phyloP scores from a whole-genome alignment of 2,797 vertebrate species.

The Notolabrus celidotus region DNA sequence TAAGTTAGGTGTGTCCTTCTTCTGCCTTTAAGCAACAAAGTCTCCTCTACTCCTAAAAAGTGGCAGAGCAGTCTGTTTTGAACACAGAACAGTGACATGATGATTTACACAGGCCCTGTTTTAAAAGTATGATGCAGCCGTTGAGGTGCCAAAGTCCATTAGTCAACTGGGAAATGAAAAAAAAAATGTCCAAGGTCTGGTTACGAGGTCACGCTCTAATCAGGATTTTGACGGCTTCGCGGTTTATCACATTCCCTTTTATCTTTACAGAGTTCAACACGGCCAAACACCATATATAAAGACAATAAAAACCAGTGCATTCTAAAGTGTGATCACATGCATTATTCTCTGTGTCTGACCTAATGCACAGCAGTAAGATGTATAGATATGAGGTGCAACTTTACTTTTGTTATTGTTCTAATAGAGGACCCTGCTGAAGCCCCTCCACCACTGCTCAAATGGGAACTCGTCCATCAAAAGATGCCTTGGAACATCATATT shows the following conservation, averaged over 20 bases:
- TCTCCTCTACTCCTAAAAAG: slow-evolving; percentile 44
- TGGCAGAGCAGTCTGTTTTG: slow-evolving; percentile 66
- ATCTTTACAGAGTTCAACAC: slow-evolving; percentile 11
- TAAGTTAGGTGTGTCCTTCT: slow-evolving; percentile 61
- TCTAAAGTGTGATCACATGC: neutral
- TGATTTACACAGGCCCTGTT: slow-evolving; percentile 60
- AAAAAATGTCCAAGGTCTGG: slow-evolving; percentile 2
- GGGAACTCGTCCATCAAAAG: slow-evolving; percentile 86
- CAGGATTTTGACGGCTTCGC: neutral
- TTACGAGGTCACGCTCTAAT: slow-evolving; percentile 14
- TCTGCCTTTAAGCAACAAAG: slow-evolving; percentile 38
- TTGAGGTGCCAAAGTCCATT: slow-evolving; percentile 51
- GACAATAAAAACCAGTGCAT: slow-evolving; percentile 1
- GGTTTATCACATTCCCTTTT: slow-evolving; percentile 16
- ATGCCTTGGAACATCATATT: slow-evolving; percentile 91
- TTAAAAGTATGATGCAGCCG: slow-evolving; percentile 51
- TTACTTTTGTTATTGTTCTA: neutral
- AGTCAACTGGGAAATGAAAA: slow-evolving; percentile 3
- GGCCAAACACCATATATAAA: slow-evolving; percentile 20
- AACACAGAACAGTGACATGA: slow-evolving; percentile 71
- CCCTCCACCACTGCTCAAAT: slow-evolving; percentile 68
- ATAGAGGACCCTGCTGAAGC: slow-evolving; percentile 38
- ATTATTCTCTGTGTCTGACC: neutral
- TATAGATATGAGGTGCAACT: neutral
- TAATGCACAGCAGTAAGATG: too few species aligned